Evolutionary conservation across 2,888 invertebrate species (phyloP).

Genomic region (Caenorhabditis virilis): DNA sequence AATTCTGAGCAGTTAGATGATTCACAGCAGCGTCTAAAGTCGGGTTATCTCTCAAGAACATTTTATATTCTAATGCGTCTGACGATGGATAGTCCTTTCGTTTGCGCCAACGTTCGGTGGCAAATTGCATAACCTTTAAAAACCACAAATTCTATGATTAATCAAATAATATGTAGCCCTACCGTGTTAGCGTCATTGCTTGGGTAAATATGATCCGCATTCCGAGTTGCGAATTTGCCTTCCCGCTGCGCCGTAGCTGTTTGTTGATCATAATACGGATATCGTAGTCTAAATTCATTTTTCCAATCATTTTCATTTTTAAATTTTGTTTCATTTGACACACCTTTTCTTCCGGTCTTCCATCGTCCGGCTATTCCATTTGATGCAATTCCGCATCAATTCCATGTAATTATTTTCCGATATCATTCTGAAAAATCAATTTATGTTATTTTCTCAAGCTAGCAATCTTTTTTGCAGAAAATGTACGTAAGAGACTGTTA

Average conservation of each 20-base stretch:
- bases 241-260: slow-evolving; percentile 64
- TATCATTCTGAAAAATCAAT: slow-evolving; percentile 42
- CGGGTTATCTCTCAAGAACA: slow-evolving; percentile 61
- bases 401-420: slow-evolving; percentile 62
- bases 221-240: slow-evolving; percentile 49
- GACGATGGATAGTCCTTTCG: slow-evolving; percentile 51
- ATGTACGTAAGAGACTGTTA: too few relatives aligned
- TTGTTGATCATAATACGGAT: slow-evolving; percentile 63
- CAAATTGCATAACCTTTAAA: slow-evolving; percentile 56
- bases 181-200: slow-evolving; percentile 50
- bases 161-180: too few relatives aligned
- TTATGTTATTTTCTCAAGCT: not conserved
- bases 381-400: slow-evolving; percentile 63
- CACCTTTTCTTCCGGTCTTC: slow-evolving; percentile 53
- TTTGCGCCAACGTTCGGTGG: slow-evolving; percentile 58
- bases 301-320: too few relatives aligned
- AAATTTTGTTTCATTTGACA: too few relatives aligned
- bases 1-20: slow-evolving; percentile 25
- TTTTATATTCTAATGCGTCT: slow-evolving; percentile 62
- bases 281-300: slow-evolving; percentile 35
- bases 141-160: too few relatives aligned
- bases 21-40: slow-evolving; percentile 53
- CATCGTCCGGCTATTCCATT: slow-evolving; percentile 60
- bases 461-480: too few relatives aligned
- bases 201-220: slow-evolving; percentile 44